Percentiles rank a stretch among this genome's conserved stretches.
Conservation (phyloP, 2,797 vertebrate genomes). For the Percopsis omiscomaycus region DNA sequence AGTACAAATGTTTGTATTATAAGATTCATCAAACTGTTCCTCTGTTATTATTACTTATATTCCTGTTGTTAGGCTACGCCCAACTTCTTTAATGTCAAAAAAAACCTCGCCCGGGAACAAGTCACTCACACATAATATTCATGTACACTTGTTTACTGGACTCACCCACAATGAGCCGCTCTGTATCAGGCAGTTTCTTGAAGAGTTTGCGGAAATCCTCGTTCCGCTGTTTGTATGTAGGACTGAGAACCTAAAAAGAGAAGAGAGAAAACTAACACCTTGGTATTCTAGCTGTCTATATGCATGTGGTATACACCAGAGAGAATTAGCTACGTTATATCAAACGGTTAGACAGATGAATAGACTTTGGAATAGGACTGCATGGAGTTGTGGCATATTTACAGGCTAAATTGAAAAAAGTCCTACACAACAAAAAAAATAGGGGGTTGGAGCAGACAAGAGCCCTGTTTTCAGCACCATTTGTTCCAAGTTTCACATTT, state of each 20-base stretch:
- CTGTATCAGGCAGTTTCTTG: conserved; percentile 87
- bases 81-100: too few species aligned
- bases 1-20: too few species aligned
- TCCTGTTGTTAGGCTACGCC: too few species aligned
- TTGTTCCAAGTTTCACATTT: conserved; percentile 15
- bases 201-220: conserved; percentile 92
- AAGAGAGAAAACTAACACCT: conserved; percentile 9
- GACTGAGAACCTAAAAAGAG: conserved; percentile 84
- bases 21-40: too few species aligned
- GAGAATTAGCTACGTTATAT: too few species aligned
- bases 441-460: background rate
- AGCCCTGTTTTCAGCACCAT: background rate
- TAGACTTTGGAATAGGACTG: too few species aligned
- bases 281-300: background rate
- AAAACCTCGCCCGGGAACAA: too few species aligned
- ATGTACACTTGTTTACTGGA: conserved; percentile 1
- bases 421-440: background rate
- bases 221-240: conserved; percentile 90
- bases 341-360: too few species aligned
- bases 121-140: too few species aligned
- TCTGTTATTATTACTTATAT: too few species aligned
- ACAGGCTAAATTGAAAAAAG: background rate
- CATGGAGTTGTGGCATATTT: background rate
- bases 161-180: conserved; percentile 91
- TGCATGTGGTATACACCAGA: too few species aligned